phyloP scores from a whole-genome alignment of 2,888 invertebrate genomes.

The Tillus elongatus region DNA sequence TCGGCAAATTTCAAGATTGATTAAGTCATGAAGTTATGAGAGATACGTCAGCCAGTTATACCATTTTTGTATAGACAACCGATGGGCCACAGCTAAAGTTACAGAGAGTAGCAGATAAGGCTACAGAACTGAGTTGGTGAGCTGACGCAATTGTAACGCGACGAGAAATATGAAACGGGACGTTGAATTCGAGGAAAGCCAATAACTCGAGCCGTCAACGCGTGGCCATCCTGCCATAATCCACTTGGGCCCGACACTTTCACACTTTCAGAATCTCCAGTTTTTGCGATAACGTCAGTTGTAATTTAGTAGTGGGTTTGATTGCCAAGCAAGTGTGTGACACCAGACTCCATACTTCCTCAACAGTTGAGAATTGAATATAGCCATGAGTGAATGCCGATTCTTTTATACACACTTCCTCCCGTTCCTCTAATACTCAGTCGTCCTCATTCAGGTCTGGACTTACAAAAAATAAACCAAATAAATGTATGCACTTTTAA shows the following conservation, averaged over 20 bases:
- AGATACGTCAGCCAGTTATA: too few species aligned
- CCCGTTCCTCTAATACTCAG: too few species aligned
- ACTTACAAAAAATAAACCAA: too few species aligned
- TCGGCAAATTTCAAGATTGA: too few species aligned
- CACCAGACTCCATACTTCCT: constrained; percentile 30
- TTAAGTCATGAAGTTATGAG: too few species aligned
- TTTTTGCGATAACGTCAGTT: constrained; percentile 40
- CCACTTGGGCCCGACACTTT: constrained; percentile 40
- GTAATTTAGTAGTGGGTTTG: constrained; percentile 39
- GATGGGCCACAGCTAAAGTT: too few species aligned
- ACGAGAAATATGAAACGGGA: constrained; percentile 36
- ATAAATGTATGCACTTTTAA: too few species aligned
- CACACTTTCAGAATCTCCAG: constrained; percentile 36
- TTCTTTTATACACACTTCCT: too few species aligned
- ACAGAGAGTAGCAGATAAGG: too few species aligned
- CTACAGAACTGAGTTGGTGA: neutral
- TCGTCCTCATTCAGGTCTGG: too few species aligned
- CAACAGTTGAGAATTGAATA: constrained; percentile 19
- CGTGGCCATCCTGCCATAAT: constrained; percentile 36
- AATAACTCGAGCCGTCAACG: constrained; percentile 39
- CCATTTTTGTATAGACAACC: too few species aligned
- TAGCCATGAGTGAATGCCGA: too few species aligned
- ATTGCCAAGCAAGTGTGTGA: constrained; percentile 33
- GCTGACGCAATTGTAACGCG: neutral
- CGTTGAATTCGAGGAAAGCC: constrained; percentile 36